Percentiles rank a stretch among this genome's conserved stretches.
These are phyloP conservation scores for Cephalopterus ornatus DNA, from an alignment of 2,113 vertebrate species.

Conservation along the genomic window DNA sequence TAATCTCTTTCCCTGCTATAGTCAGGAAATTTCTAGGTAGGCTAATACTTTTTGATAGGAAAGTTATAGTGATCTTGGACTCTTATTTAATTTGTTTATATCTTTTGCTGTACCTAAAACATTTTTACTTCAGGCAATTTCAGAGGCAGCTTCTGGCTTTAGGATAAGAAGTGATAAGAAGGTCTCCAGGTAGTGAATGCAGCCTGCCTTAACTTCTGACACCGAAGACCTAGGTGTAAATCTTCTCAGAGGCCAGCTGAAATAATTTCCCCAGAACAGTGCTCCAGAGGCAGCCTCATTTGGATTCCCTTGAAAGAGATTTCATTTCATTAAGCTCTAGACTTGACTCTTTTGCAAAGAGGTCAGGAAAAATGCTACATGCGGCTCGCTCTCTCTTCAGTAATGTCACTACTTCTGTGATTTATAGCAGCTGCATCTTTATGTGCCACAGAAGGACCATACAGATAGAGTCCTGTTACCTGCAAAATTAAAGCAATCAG, in stretches of 20 bases:
- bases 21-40: background rate
- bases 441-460: conserved; percentile 28
- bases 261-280: conserved; percentile 56
- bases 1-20: background rate
- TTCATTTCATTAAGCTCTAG: conserved; percentile 70
- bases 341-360: conserved; percentile 60
- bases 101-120: conserved; percentile 14
- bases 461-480: conserved; percentile 12
- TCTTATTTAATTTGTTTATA: conserved; percentile 42
- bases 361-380: conserved; percentile 55
- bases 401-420: conserved; percentile 60
- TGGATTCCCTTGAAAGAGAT: conserved; percentile 52
- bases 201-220: conserved; percentile 45
- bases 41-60: conserved; percentile 1
- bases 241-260: conserved; percentile 59
- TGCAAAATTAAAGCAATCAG: conserved; percentile 51
- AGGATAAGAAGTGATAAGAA: conserved; percentile 50
- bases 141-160: conserved; percentile 22
- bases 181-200: conserved; percentile 21
- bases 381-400: background rate
- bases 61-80: background rate
- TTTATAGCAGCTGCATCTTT: conserved; percentile 58
- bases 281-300: conserved; percentile 38
- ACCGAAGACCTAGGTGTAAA: conserved; percentile 52
- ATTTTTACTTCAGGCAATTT: conserved; percentile 47